Evolutionary conservation across 2,797 vertebrate species (phyloP).

Genomic region (Lutjanus campechanus): DNA sequence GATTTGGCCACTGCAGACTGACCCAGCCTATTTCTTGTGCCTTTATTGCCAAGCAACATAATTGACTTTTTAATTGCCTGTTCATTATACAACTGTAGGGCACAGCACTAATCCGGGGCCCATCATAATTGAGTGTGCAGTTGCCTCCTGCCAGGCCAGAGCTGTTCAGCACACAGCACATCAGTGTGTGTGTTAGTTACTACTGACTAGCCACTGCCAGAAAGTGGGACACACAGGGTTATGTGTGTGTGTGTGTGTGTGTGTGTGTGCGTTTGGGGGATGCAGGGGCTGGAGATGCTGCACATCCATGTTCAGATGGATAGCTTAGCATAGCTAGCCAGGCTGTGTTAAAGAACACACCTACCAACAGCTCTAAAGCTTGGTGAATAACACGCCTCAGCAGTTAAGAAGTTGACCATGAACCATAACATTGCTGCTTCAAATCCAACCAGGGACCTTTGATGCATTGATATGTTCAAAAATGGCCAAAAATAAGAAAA

Average conservation of each 20-base stretch:
- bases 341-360: no score
- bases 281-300: background rate
- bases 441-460: no score
- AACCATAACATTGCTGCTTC: no score
- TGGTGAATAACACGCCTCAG: no score
- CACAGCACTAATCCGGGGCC: constrained; percentile 70
- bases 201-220: constrained; percentile 12
- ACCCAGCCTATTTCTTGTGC: constrained; percentile 61
- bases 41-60: constrained; percentile 77
- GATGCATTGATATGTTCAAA: no score
- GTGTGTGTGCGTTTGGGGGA: constrained; percentile 7
- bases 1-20: constrained; percentile 67
- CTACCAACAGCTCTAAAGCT: no score
- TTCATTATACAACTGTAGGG: constrained; percentile 76
- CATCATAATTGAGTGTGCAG: constrained; percentile 74
- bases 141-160: constrained; percentile 42
- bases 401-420: no score
- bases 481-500: no score
- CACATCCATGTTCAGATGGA: background rate
- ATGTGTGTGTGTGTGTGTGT: constrained; percentile 18
- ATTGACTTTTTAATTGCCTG: constrained; percentile 84
- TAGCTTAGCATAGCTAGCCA: no score
- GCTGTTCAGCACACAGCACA: constrained; percentile 16
- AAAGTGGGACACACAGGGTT: constrained; percentile 32
- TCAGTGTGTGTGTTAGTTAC: constrained; percentile 9